Base-by-base conservation (phyloP, 2,888 invertebrate species). In the Thereva unica region DNA sequence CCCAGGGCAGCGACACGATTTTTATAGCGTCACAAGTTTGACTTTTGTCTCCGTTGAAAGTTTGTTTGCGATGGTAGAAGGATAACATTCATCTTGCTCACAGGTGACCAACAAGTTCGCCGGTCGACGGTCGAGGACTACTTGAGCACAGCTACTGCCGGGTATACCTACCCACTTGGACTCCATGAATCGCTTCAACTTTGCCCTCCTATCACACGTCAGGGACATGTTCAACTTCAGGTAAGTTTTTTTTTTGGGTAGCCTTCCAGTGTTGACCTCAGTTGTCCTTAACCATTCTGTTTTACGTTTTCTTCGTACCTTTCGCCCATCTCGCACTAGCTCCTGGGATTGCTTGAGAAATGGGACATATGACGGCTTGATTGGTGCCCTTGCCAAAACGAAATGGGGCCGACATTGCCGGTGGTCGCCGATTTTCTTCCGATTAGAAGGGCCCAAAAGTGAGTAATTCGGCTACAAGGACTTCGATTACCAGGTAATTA, bases 221-320 rank as follows among this genome's bases (percentile, higher is more conserved):
- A 77, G 82, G 70, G 86, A 88, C 71, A 84, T 88, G 78, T 89
- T 83, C 74, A 89, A 89, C 79, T 86, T 89, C 75, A 86, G 84
- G 88, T 88, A 79, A 82, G 82, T 23, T 23, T 23, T 23, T 23
- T 23, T 23, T 69, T 67, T 55, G 47, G 8, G 45, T 12, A 34
- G 23, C 38, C 47, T 50, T 68, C 41, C 47, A 63, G 40, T 44
- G 38, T 35, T 54, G 49, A 63, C 41, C 50, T 37, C 37, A 35
- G 49, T 64, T 49, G 35, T 50, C 50, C 50, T 59, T 23, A 12
- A 6, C 7, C 45, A 9, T 4, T 59, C 35, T 12, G 10, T 59
- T 35, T 3, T 23, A 52, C 38, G 45, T 37, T 59, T 47, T 4
- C 7, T 59, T 23, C 49, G 12, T 37, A 71, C 67, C 35, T 69